Conservation (phyloP, 2,113 vertebrate genomes). For the Cromileptes altivelis region DNA sequence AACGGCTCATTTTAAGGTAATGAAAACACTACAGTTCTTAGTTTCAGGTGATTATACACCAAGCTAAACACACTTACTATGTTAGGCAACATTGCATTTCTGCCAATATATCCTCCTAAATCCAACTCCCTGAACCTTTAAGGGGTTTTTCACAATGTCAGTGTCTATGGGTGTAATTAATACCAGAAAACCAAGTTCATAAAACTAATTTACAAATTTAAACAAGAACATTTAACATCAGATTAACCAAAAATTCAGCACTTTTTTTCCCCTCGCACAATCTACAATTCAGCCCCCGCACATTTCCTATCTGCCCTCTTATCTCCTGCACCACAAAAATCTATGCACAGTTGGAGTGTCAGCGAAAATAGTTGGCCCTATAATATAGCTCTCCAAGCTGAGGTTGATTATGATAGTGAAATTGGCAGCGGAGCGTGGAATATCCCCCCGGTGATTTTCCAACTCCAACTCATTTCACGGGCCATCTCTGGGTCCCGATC, state of each 20-base stretch:
- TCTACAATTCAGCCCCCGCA: constrained; percentile 44
- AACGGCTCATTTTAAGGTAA: too few relatives aligned
- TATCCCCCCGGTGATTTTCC: constrained; percentile 58
- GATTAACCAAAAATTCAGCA: constrained; percentile 40
- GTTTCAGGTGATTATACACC: too few relatives aligned
- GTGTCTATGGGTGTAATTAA: constrained; percentile 23
- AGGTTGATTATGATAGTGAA: constrained; percentile 72
- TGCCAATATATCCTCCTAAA: too few relatives aligned
- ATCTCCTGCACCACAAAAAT: constrained; percentile 48
- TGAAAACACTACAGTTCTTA: too few relatives aligned
- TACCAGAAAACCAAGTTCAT: neutral
- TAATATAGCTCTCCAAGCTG: constrained; percentile 62
- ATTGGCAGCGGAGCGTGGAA: constrained; percentile 56
- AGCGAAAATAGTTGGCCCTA: constrained; percentile 62
- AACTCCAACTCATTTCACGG: constrained; percentile 68
- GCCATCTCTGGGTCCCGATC: constrained; percentile 62
- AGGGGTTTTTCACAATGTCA: constrained; percentile 1
- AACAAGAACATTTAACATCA: constrained; percentile 39
- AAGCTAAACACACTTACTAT: too few relatives aligned
- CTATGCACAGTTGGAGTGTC: constrained; percentile 58
- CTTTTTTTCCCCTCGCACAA: constrained; percentile 14
- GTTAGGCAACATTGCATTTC: too few relatives aligned
- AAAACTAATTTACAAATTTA: constrained; percentile 36
- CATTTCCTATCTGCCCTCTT: constrained; percentile 58
- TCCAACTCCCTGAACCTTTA: too few relatives aligned